Conservation (phyloP, 2,113 vertebrate genomes). For the Microtus richardsoni region DNA sequence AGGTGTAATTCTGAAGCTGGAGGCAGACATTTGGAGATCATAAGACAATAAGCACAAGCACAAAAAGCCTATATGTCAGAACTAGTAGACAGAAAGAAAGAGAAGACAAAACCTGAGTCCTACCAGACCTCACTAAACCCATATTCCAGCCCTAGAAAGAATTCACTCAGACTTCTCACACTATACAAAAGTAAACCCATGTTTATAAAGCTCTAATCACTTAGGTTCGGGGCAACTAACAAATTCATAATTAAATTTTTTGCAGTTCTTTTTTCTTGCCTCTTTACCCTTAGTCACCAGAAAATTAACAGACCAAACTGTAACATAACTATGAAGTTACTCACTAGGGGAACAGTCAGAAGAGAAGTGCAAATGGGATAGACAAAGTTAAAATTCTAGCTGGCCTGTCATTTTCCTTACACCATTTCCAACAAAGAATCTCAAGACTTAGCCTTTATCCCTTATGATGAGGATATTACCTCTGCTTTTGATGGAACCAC, state of each 20-base stretch:
- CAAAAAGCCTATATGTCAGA: background rate
- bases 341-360: background rate
- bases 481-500: background rate
- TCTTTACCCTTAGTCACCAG: background rate
- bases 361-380: background rate
- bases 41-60: background rate
- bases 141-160: background rate
- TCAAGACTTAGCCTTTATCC: background rate
- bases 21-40: background rate
- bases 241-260: constrained; percentile 10
- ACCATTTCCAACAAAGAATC: background rate
- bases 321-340: background rate
- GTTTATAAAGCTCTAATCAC: background rate
- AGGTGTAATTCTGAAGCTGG: background rate
- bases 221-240: background rate
- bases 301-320: constrained; percentile 12
- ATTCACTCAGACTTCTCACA: background rate
- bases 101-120: background rate
- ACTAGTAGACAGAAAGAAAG: background rate
- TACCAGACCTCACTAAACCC: background rate
- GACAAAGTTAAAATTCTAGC: background rate
- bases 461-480: background rate
- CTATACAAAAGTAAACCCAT: background rate
- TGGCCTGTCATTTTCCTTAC: background rate
- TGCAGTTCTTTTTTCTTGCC: background rate